Percentiles rank a stretch among this genome's conserved stretches.
Conservation (phyloP, 2,888 invertebrate species). For the Amorpha juglandis region DNA sequence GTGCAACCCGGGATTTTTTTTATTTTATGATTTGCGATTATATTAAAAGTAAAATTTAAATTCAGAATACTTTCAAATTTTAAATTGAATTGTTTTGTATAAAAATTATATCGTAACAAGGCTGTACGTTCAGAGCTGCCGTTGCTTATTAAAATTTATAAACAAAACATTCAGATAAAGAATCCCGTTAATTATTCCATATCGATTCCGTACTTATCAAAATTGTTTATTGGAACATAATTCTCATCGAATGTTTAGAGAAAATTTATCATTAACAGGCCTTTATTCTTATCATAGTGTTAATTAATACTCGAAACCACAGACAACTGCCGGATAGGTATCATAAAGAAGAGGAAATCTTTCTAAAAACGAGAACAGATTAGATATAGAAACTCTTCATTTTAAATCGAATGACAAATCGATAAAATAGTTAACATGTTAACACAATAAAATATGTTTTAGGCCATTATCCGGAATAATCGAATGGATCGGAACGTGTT, state of each 20-base stretch:
- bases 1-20: too few relatives aligned
- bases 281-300: conserved; percentile 2
- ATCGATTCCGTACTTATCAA: conserved; percentile 8
- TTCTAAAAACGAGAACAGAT: neutral
- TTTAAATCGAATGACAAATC: conserved; percentile 8
- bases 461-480: conserved; percentile 15
- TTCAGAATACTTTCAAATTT: too few relatives aligned
- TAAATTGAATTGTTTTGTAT: neutral
- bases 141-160: conserved; percentile 13
- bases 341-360: conserved; percentile 16
- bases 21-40: neutral
- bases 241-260: conserved; percentile 18
- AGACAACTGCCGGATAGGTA: conserved; percentile 10
- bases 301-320: conserved; percentile 13
- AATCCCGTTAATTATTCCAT: conserved; percentile 8
- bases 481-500: neutral
- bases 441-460: conserved; percentile 18
- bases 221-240: conserved; percentile 18
- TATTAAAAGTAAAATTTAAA: too few relatives aligned
- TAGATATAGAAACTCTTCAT: conserved; percentile 7
- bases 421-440: conserved; percentile 14
- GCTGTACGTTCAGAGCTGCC: neutral
- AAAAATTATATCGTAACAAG: neutral
- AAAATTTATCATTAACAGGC: conserved; percentile 19
- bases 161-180: neutral